Percentiles rank a stretch among this genome's conserved stretches.
phyloP scores from a whole-genome alignment of 1,140 invertebrate genomes.

The Tetragnatha versicolor region DNA sequence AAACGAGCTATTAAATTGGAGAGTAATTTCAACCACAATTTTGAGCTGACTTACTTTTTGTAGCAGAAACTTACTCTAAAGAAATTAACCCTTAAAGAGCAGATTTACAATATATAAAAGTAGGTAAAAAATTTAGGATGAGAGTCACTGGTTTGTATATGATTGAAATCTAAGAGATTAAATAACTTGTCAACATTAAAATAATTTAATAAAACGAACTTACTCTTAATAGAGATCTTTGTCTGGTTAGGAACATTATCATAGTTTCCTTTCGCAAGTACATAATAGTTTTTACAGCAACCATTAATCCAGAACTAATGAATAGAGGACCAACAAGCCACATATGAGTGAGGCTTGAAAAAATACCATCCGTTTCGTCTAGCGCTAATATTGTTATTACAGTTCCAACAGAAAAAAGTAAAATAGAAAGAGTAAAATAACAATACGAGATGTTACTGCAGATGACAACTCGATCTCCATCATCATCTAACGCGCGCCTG shows the following conservation, averaged over 20 bases:
- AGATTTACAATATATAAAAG: too few species aligned
- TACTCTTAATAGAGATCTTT: constrained; percentile 71
- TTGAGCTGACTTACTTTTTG: too few species aligned
- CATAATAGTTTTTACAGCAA: constrained; percentile 73
- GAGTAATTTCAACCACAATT: too few species aligned
- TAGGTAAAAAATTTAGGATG: too few species aligned
- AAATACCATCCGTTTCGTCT: constrained; percentile 70
- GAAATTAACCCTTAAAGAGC: too few species aligned
- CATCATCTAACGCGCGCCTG: constrained; percentile 17
- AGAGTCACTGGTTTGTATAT: too few species aligned
- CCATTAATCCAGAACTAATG: constrained; percentile 74
- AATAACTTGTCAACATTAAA: too few species aligned
- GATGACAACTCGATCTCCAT: constrained; percentile 44
- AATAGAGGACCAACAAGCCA: constrained; percentile 75
- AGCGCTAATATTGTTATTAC: constrained; percentile 72
- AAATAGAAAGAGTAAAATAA: constrained; percentile 71
- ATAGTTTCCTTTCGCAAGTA: constrained; percentile 73
- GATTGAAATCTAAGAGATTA: too few species aligned
- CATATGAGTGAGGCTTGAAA: constrained; percentile 71
- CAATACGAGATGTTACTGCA: constrained; percentile 75
- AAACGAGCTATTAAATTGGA: too few species aligned
- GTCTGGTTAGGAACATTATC: constrained; percentile 72
- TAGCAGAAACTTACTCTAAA: too few species aligned
- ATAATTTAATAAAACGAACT: constrained; percentile 55
- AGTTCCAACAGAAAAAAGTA: constrained; percentile 72